Base-by-base conservation (phyloP, 2,113 vertebrate genomes). In the Corapipo altera region DNA sequence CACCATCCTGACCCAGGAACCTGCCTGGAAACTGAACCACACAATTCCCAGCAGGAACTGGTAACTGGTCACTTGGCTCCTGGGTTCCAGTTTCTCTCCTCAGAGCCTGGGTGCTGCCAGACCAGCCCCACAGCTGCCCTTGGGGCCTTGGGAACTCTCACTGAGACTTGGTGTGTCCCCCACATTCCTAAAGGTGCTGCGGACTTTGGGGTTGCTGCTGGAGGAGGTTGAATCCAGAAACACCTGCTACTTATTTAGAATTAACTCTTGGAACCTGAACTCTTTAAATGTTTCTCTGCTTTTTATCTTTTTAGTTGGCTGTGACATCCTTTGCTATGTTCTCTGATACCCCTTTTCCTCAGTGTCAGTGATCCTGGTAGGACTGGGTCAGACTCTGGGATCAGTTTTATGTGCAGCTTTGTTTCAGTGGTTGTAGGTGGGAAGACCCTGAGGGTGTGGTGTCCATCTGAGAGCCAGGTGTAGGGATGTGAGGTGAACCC, bases 231-330 rank as follows among this genome's bases (percentile, higher is more conserved):
- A 61, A 33, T 76, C 37, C 19, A 46, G 64, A 79, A 75, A 41
- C 28, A 32, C 62, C 44, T 62, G 24, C 62, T 89, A 33, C 59
- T 74, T 20, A 4, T 41, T 80, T n/a, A 11, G 26, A n/a, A 20
- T 67, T 86, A 77, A 26, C 44, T 89, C 26, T 72, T 85, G 73
- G 76, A 84, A 84, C 26, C 30, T 10, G 14, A 91, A 55, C 28
- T 54, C 2, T 8, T 57, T 32, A 64, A 66, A 30, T 4, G 1
- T 70, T 92, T 71, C n/a, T 95, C 62, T 77, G 77, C 37, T 92
- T 89, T 90, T 89, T 73, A 52, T 81, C 57, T 74, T 74, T 79
- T 65, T 75, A 83, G 72, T 72, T 92, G 72, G 62, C 75, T 78
- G 0, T 55, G 75, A 41, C 54, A 72, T 30, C 91, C 78, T 89